Evolutionary conservation across 2,113 vertebrate genomes (phyloP).

Genomic region (Epinephelus fuscoguttatus): DNA sequence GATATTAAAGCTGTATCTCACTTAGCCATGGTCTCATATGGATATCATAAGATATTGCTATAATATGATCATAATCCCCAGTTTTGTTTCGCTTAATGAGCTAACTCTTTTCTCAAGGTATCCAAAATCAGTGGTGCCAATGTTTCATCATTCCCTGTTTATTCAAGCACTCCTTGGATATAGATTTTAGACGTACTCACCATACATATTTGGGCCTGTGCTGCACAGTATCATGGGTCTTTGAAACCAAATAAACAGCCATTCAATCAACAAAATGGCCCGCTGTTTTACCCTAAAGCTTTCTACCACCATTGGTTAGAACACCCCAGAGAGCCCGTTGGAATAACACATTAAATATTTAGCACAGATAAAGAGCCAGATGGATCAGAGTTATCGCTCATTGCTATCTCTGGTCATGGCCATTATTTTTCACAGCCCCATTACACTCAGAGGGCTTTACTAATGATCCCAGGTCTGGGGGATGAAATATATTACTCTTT

Average conservation of each 20-base stretch:
- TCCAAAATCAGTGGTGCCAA: constrained; percentile 8
- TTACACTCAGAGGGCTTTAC: constrained; percentile 79
- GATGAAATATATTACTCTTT: constrained; percentile 77
- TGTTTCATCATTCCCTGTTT: constrained; percentile 13
- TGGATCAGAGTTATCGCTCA: constrained; percentile 80
- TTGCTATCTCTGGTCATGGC: constrained; percentile 80
- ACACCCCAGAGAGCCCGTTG: constrained; percentile 74
- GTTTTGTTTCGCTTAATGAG: constrained; percentile 30
- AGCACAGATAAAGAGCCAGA: constrained; percentile 80
- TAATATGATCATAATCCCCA: constrained; percentile 31
- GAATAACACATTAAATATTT: constrained; percentile 84
- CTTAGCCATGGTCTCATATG: constrained; percentile 2
- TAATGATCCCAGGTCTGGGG: constrained; percentile 77
- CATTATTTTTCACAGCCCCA: constrained; percentile 82
- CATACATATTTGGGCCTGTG: constrained; percentile 38
- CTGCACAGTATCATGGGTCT: constrained; percentile 29
- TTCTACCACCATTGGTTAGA: constrained; percentile 72
- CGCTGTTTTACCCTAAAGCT: constrained; percentile 76
- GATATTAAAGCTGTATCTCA: constrained; percentile 47
- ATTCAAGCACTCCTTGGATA: constrained; percentile 36
- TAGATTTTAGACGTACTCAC: constrained; percentile 33
- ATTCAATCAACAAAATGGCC: constrained; percentile 74
- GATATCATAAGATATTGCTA: constrained; percentile 20
- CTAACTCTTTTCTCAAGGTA: not conserved
- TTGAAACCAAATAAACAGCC: constrained; percentile 73